phyloP scores from a whole-genome alignment of 2,113 vertebrate species.

The Lophura nycthemera region DNA sequence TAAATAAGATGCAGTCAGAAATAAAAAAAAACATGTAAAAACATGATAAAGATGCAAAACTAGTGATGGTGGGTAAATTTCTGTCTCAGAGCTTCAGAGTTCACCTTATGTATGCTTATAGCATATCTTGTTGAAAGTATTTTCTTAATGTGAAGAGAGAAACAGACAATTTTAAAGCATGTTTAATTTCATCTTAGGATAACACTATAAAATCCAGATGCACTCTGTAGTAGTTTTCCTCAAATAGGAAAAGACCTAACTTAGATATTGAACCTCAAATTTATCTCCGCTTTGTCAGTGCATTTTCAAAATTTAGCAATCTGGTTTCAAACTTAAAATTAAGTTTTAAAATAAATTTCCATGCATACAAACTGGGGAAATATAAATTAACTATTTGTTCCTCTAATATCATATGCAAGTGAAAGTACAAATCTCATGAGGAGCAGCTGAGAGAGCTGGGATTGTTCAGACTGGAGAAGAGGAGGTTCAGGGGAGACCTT shows the following conservation, averaged over 20 bases:
- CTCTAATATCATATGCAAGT: background rate
- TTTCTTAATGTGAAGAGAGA: background rate
- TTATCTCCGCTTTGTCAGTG: background rate
- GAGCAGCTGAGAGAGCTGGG: too few relatives aligned
- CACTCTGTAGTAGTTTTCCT: background rate
- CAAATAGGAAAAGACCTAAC: background rate
- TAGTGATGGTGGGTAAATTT: background rate
- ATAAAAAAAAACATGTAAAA: background rate
- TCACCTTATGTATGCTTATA: background rate
- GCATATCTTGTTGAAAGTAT: background rate
- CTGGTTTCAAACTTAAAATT: background rate
- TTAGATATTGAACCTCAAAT: background rate
- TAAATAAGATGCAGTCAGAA: constrained; percentile 49
- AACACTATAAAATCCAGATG: background rate
- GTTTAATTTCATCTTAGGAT: background rate
- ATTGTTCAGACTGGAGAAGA: too few relatives aligned
- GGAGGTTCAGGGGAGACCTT: too few relatives aligned
- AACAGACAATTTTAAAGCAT: background rate
- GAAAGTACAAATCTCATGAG: background rate
- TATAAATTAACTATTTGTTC: background rate
- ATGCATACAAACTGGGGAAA: background rate
- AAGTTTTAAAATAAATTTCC: background rate
- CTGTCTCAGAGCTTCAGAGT: background rate
- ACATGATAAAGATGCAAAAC: background rate
- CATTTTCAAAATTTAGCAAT: background rate